Percentiles rank a stretch among this genome's conserved stretches.
Conservation (phyloP, 2,888 invertebrate genomes). For the Dilophus febrilis region DNA sequence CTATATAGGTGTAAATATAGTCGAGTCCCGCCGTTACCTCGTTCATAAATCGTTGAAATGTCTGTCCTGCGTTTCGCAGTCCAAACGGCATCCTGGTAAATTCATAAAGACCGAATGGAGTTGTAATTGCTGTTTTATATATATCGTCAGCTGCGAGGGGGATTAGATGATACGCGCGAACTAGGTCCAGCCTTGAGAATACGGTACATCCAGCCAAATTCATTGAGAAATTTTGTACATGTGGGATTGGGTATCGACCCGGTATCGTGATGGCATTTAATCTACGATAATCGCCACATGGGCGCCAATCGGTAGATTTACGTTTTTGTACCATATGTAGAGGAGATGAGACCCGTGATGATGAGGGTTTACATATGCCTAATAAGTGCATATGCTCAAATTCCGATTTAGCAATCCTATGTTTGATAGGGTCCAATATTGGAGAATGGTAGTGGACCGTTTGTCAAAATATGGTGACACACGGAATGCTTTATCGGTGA, state of each 20-base stretch:
- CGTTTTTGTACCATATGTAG: background rate
- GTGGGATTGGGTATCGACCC: constrained; percentile 16
- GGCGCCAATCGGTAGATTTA: background rate
- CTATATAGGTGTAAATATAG: constrained; percentile 10
- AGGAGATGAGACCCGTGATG: background rate
- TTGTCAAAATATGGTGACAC: background rate
- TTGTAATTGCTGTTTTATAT: constrained; percentile 18
- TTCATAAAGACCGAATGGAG: constrained; percentile 21
- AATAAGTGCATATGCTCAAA: background rate
- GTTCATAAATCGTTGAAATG: constrained; percentile 16
- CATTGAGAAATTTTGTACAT: constrained; percentile 15
- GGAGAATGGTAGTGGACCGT: background rate
- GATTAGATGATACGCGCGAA: constrained; percentile 19
- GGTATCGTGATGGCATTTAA: constrained; percentile 16
- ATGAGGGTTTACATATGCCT: background rate
- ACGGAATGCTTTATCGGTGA: background rate
- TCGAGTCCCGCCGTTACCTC: constrained; percentile 13
- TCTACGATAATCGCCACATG: constrained; percentile 19
- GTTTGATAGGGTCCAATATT: background rate
- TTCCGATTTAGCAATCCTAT: background rate
- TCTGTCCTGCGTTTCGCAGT: constrained; percentile 15
- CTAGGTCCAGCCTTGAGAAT: constrained; percentile 15
- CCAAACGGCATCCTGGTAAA: constrained; percentile 16
- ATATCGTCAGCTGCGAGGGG: constrained; percentile 16
- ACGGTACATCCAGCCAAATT: constrained; percentile 9